Conservation (phyloP, 2,888 invertebrate species). For the Drosophila fungiperda region DNA sequence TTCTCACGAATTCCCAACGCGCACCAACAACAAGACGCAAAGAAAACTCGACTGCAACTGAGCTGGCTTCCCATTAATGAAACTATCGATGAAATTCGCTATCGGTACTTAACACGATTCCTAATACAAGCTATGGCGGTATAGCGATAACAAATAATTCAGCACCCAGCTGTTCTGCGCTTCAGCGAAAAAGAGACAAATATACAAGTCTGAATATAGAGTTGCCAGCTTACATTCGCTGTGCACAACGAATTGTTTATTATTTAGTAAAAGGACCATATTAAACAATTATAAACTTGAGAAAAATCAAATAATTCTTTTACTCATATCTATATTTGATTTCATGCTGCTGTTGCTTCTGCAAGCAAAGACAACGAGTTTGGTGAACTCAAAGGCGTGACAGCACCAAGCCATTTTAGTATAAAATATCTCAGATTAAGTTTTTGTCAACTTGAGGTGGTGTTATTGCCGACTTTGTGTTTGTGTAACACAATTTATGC, state of each 20-base stretch:
- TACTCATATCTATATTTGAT: not conserved
- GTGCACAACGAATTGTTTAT: constrained; percentile 59
- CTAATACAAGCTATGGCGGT: constrained; percentile 14
- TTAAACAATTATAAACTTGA: constrained; percentile 25
- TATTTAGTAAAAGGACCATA: constrained; percentile 35
- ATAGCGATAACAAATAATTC: not conserved
- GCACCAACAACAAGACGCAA: constrained; percentile 32
- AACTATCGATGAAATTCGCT: constrained; percentile 8
- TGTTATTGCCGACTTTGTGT: constrained; percentile 29
- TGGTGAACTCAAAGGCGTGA: constrained; percentile 5
- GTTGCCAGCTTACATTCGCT: constrained; percentile 40
- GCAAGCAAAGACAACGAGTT: not conserved
- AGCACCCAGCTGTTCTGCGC: constrained; percentile 43
- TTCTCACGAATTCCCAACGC: constrained; percentile 21
- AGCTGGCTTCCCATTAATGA: constrained; percentile 3
- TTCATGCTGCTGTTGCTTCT: not conserved
- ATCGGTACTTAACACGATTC: constrained; percentile 36
- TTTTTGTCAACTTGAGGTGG: constrained; percentile 22
- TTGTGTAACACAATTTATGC: constrained; percentile 27
- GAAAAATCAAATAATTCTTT: not conserved
- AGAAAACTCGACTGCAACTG: constrained; percentile 52
- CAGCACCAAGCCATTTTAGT: constrained; percentile 25
- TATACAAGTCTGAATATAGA: constrained; percentile 15
- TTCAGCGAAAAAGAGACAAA: constrained; percentile 31
- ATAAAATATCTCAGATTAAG: constrained; percentile 26